Conservation (phyloP, 2,113 vertebrate genomes). For the Microtus oregoni region DNA sequence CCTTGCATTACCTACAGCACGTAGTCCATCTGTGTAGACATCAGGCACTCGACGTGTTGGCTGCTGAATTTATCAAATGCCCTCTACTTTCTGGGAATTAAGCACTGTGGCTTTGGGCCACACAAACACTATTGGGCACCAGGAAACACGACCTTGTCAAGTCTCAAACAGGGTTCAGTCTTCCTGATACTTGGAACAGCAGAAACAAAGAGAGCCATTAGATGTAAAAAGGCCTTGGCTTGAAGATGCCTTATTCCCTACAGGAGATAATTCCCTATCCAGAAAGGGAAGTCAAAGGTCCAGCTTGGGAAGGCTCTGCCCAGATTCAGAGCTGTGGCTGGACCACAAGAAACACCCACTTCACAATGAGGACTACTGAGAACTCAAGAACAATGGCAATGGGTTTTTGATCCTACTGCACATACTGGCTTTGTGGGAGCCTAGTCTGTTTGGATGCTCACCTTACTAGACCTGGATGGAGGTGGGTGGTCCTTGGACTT, state of each 20-base stretch:
- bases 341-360: constrained; percentile 45
- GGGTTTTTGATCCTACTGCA: too few relatives aligned
- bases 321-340: constrained; percentile 19
- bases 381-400: too few relatives aligned
- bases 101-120: not conserved
- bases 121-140: constrained; percentile 82
- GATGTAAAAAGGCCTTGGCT: constrained; percentile 76
- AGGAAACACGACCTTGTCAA: constrained; percentile 83
- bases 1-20: not conserved
- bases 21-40: not conserved
- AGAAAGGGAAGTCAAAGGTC: constrained; percentile 83
- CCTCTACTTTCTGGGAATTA: not conserved
- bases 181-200: constrained; percentile 81
- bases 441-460: too few relatives aligned
- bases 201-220: constrained; percentile 80
- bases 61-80: constrained; percentile 37
- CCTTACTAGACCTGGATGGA: too few relatives aligned
- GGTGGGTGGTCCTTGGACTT: too few relatives aligned
- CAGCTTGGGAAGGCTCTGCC: constrained; percentile 49
- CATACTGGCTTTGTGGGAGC: too few relatives aligned
- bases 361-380: too few relatives aligned
- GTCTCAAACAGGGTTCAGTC: constrained; percentile 81
- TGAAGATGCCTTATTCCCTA: constrained; percentile 85
- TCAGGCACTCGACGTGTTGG: not conserved
- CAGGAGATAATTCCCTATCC: constrained; percentile 84